A percentile compares a stretch with the other conserved stretches of the same genome.
Conservation (phyloP, 2,888 invertebrate species). For the Caenorhabditis sulstoni region DNA sequence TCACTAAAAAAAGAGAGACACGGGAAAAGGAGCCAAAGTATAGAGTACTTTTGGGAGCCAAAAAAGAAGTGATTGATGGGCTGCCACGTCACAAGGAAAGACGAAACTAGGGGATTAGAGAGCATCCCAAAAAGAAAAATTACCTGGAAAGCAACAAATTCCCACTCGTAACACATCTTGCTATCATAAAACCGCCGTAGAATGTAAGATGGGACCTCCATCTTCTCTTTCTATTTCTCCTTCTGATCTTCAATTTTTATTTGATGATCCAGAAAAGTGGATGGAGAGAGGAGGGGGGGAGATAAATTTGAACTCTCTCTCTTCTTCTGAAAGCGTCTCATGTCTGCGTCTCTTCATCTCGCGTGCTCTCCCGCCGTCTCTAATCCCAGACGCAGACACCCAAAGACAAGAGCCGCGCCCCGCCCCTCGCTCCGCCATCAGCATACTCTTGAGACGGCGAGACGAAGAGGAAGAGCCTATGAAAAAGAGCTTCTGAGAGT, state of each 20-base stretch:
- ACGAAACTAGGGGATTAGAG: constrained; percentile 26
- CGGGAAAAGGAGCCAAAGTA: constrained; percentile 12
- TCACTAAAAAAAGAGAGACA: constrained; percentile 4
- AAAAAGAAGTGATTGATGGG: constrained; percentile 40
- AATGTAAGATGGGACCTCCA: constrained; percentile 28
- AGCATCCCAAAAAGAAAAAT: not conserved
- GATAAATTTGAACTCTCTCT: constrained; percentile 50
- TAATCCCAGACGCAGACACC: constrained; percentile 11
- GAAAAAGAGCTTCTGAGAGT: not conserved
- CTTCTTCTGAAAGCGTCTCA: constrained; percentile 31
- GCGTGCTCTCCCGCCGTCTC: not conserved
- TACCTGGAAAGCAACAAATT: constrained; percentile 5
- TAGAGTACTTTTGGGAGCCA: constrained; percentile 36
- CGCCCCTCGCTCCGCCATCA: constrained; percentile 16
- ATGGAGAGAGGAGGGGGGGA: constrained; percentile 3
- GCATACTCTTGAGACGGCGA: constrained; percentile 26
- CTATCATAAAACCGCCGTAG: constrained; percentile 35
- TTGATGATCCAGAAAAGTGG: constrained; percentile 28
- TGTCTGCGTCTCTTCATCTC: constrained; percentile 39
- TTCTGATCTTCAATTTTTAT: constrained; percentile 18
- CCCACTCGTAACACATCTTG: constrained; percentile 2
- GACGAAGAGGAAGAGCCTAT: constrained; percentile 11
- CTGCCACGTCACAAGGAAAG: constrained; percentile 27
- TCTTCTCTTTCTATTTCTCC: constrained; percentile 34
- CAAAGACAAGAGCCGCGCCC: constrained; percentile 17